Evolutionary conservation across 92 coral and sea anemone genomes (phyloP).

Genomic region (Heteractis magnifica): DNA sequence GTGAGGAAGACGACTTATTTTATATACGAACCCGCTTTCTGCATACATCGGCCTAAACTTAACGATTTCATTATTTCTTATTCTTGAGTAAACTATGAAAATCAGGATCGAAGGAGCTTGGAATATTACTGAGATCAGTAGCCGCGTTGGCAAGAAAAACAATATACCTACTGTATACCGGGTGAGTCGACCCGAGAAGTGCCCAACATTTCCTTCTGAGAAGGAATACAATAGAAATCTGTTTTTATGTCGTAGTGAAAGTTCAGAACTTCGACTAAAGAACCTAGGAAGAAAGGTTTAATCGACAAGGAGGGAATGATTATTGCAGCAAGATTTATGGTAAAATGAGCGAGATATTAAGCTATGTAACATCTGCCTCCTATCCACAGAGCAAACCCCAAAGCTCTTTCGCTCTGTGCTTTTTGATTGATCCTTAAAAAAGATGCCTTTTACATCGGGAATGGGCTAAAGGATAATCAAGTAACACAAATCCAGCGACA

Average conservation of each 20-base stretch:
- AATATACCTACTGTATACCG: not conserved
- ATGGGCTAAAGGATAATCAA: constrained; percentile 4
- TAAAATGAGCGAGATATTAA: not conserved
- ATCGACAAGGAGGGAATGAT: constrained; percentile 1
- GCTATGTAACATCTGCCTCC: constrained; percentile 23
- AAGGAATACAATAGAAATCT: not conserved
- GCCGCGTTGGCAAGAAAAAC: constrained; percentile 8
- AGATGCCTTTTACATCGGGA: constrained; percentile 2
- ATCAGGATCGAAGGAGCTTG: not conserved
- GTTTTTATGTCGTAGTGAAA: not conserved
- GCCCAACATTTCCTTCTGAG: not conserved
- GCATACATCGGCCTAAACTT: not conserved
- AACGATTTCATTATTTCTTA: not conserved
- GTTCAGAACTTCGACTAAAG: not conserved
- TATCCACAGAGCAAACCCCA: constrained; percentile 12
- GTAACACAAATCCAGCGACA: constrained; percentile 31
- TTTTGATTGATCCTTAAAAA: constrained; percentile 22
- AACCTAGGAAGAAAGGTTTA: not conserved
- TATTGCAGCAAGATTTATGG: not conserved
- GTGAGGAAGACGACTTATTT: not conserved
- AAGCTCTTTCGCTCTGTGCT: constrained; percentile 8
- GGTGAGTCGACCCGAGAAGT: not conserved
- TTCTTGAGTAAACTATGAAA: not conserved
- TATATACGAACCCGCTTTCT: not conserved
- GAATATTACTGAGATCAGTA: not conserved